Percentiles rank a stretch among this genome's conserved stretches.
These are phyloP conservation scores for Paedocypris sp. DNA, from an alignment of 2,113 vertebrate species.

Conservation along the genomic window DNA sequence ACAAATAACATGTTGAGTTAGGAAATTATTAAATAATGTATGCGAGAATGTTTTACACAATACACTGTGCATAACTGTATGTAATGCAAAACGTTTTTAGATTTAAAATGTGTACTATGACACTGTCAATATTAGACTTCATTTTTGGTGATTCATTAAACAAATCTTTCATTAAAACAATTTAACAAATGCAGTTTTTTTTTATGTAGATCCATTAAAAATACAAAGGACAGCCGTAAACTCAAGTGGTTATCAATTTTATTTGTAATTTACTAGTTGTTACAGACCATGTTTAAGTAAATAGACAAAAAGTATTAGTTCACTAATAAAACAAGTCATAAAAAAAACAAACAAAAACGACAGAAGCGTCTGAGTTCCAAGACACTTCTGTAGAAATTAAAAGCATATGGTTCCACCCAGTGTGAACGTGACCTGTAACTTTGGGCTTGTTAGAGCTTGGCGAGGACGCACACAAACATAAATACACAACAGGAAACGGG, in stretches of 20 bases:
- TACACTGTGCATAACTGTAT: too few species aligned
- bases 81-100: too few species aligned
- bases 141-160: too few species aligned
- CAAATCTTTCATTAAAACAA: too few species aligned
- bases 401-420: neutral
- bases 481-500: constrained; percentile 6
- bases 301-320: too few species aligned
- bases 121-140: too few species aligned
- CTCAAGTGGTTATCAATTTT: constrained; percentile 1
- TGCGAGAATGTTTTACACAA: too few species aligned
- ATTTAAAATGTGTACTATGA: too few species aligned
- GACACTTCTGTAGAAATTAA: neutral
- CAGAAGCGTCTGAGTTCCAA: neutral
- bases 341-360: neutral
- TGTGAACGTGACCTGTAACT: neutral
- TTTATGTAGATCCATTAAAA: neutral
- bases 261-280: neutral
- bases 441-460: neutral
- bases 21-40: neutral
- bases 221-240: neutral
- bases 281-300: too few species aligned
- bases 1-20: constrained; percentile 20
- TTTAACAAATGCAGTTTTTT: neutral
- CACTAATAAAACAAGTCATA: neutral
- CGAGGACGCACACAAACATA: neutral